Base-by-base conservation (phyloP, 2,797 vertebrate genomes). In the Australoheros facetus region DNA sequence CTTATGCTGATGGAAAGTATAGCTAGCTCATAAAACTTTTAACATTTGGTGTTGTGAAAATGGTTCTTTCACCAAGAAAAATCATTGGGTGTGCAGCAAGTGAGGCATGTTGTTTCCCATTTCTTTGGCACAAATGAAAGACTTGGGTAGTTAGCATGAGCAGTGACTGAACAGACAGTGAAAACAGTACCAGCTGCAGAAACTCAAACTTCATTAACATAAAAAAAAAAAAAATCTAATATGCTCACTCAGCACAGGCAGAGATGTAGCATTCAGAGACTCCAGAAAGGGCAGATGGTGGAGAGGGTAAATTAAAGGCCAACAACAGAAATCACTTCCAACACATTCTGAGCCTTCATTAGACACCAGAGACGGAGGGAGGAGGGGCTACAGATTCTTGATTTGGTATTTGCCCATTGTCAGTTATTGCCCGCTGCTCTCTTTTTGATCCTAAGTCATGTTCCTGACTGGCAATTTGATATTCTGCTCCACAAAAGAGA, bases 171-270 rank as follows among this genome's bases (percentile, higher is more conserved):
- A 48, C 76, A 86, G 78, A 84, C 83, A 85, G 37, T 26, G 73
- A 78, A 88, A 89, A 88, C 83, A 78, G 82, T 39, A 58, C 81
- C 86, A 89, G 80, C 83, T 88, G 85, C 81, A 73, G 71, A 84
- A 74, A 78, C 64, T 79, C 84, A 83, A 81, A 89, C 78, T 86
- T 85, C 37, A 80, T 85, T 72, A 78, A 60, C 83, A 73, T 77
- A 53, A 39, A 58, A 82, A 78, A 69, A 73, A 79, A 71, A 82
- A 37, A 9, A 37, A 37, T 7, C 9, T 37, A 79, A 84, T 84
- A 58, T 81, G 79, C 26, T 79, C 79, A 73, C 69, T 7, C 69
- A 62, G 83, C 73, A 59, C 75, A 79, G 58, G 14, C 80, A 66
- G 42, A 82, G 71, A 75, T 64, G 56, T 78, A 78, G 60, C 75